These are phyloP conservation scores for Brachionus calyciflorus DNA, from an alignment of 1,140 invertebrate genomes.

Conservation along the genomic window DNA sequence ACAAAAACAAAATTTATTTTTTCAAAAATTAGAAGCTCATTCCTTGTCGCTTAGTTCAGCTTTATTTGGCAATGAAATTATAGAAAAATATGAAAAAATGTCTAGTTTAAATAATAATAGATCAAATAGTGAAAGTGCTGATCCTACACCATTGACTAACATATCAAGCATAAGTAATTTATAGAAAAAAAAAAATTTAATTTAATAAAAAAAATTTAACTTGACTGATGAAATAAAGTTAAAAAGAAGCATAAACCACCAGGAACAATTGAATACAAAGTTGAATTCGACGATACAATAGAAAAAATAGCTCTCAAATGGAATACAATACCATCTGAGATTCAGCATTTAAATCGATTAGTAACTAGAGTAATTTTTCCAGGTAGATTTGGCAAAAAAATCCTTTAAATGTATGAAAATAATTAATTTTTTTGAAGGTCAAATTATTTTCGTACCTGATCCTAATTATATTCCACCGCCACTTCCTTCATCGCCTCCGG, in stretches of 20 bases:
- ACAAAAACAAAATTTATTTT: slow-evolving; percentile 35
- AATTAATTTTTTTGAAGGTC: not conserved
- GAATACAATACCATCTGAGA: slow-evolving; percentile 40
- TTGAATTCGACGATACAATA: slow-evolving; percentile 35
- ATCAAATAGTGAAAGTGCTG: not conserved
- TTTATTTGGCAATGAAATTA: not conserved
- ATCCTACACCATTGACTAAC: not conserved
- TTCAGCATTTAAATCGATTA: slow-evolving; percentile 36
- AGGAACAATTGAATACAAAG: slow-evolving; percentile 40
- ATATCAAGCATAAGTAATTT: not conserved
- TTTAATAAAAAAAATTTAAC: no score
- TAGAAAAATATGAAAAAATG: slow-evolving; percentile 13
- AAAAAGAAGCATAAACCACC: slow-evolving; percentile 13
- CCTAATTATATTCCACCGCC: slow-evolving; percentile 22
- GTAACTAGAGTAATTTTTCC: slow-evolving; percentile 38
- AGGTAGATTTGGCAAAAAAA: not conserved
- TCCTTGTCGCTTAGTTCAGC: slow-evolving; percentile 14
- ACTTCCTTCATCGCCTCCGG: not conserved
- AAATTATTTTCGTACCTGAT: slow-evolving; percentile 15
- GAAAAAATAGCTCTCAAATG: slow-evolving; percentile 43
- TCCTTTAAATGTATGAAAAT: not conserved
- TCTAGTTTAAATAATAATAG: not conserved
- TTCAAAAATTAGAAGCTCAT: slow-evolving; percentile 38
- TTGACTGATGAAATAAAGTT: no score
- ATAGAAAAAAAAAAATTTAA: not conserved